Percentiles rank a stretch among this genome's conserved stretches.
Conservation (phyloP, 2,113 vertebrate species). For the Phoxinus phoxinus region DNA sequence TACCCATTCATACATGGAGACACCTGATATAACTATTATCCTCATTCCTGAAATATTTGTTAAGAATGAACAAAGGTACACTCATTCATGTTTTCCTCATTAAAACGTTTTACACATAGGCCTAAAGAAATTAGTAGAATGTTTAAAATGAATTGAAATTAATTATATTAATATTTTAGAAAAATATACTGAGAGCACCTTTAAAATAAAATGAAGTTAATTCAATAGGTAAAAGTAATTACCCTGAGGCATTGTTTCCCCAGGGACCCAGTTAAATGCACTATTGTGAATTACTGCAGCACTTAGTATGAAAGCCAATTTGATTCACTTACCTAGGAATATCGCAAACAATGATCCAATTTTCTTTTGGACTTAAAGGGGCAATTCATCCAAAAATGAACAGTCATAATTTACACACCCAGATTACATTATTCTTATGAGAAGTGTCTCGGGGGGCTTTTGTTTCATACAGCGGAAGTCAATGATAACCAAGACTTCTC, state of each 20-base stretch:
- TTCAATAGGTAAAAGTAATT: not conserved
- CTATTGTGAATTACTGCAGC: not conserved
- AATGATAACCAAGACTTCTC: not conserved
- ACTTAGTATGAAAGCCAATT: not conserved
- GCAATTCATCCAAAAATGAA: not conserved
- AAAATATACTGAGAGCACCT: not conserved
- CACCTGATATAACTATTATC: conserved; percentile 34
- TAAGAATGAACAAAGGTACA: not conserved
- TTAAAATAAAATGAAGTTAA: not conserved
- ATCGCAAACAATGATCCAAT: not conserved
- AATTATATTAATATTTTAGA: not conserved
- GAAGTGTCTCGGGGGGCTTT: not conserved
- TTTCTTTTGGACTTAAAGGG: not conserved
- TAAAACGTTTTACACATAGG: too few relatives aligned
- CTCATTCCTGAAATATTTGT: not conserved
- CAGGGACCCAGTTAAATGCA: conserved; percentile 6
- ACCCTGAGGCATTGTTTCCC: not conserved
- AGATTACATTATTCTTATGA: not conserved
- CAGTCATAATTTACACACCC: not conserved
- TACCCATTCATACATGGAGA: conserved; percentile 19
- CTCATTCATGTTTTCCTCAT: too few relatives aligned
- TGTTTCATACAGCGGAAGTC: not conserved
- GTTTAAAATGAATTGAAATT: too few relatives aligned
- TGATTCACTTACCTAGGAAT: not conserved
- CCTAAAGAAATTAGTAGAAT: too few relatives aligned